Evolutionary conservation across 2,888 invertebrate genomes (phyloP).

Genomic region (Lordiphosa andalusiaca): DNA sequence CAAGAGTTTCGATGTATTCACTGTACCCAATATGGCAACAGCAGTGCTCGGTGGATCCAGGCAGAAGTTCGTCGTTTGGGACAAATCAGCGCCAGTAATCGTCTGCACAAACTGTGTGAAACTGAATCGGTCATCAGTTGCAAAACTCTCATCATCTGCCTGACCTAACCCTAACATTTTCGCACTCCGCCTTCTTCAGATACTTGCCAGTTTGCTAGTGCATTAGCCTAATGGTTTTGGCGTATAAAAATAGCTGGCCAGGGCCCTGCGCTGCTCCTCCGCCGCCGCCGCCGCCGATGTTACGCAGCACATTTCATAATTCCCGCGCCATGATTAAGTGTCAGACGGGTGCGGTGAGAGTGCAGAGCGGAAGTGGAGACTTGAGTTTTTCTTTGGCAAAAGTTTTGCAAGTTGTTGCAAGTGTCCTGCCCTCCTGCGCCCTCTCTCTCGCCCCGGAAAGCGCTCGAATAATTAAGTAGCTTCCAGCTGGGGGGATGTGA

Average conservation of each 20-base stretch:
- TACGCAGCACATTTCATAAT: conserved; percentile 71
- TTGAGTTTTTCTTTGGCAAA: conserved; percentile 48
- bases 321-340: conserved; percentile 62
- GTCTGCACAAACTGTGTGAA: neutral
- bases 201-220: conserved; percentile 25
- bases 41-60: no score
- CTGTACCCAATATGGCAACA: no score
- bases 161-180: conserved; percentile 1
- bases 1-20: no score
- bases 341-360: neutral
- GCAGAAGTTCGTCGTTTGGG: no score
- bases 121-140: conserved; percentile 7
- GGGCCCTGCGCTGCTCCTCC: conserved; percentile 18
- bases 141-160: neutral
- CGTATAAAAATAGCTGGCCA: conserved; percentile 22
- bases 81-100: no score
- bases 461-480: conserved; percentile 52
- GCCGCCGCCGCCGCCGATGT: conserved; percentile 35
- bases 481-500: conserved; percentile 6
- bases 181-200: conserved; percentile 11
- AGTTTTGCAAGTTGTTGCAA: conserved; percentile 52
- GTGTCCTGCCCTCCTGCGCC: conserved; percentile 13
- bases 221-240: conserved; percentile 70
- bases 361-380: neutral
- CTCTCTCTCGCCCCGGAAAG: conserved; percentile 38